Base-by-base conservation (phyloP, 2,113 vertebrate genomes). In the Polypterus bichir region DNA sequence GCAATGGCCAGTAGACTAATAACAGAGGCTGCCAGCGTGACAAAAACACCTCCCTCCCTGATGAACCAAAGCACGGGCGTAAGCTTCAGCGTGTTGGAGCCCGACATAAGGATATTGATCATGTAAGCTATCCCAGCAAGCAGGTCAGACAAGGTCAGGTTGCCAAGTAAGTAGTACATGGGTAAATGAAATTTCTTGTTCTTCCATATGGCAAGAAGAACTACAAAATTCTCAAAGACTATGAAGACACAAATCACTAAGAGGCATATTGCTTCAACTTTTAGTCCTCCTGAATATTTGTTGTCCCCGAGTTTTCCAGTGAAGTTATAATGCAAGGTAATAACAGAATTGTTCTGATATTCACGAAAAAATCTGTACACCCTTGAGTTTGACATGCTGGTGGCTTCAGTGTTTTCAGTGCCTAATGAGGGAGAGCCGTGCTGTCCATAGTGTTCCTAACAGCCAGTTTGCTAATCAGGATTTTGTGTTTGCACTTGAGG, bases 121-220 rank as follows among this genome's bases (percentile, higher is more conserved):
- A 88, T 88, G 69, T 95, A 97, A 62, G 90, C 87, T 48, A 91
- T 82, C 1, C 92, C 92, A 0, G 93, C 89, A 4, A 97, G 67
- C 64, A 97, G 68, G 78, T 97, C 93, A 0, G 92, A 94, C 7
- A 94, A 76, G 1, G 92, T 91, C 66, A 97, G 64, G 74, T 89
- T 97, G 57, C 91, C 91, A 65, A 94, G 69, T 2, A 94, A 74
- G 62, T 91, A 90, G 69, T 91, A 95, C 91, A 93, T 93, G 67
- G 92, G 92, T 49, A 88, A 61, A 3, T 92, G 93, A 69, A 97
- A 92, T 53, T 92, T 93, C 65, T 92, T 91, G 75, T 93, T 91
- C 69, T 83, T 87, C 81, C 87, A 90, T 49, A 95, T 83, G 45
- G 89, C 89, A 5, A 88, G 47, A 47, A 95, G 79, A 62, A 95